Percentiles rank a stretch among this genome's conserved stretches.
Conservation (phyloP, 2,888 invertebrate genomes). For the Leucophora obtusa region DNA sequence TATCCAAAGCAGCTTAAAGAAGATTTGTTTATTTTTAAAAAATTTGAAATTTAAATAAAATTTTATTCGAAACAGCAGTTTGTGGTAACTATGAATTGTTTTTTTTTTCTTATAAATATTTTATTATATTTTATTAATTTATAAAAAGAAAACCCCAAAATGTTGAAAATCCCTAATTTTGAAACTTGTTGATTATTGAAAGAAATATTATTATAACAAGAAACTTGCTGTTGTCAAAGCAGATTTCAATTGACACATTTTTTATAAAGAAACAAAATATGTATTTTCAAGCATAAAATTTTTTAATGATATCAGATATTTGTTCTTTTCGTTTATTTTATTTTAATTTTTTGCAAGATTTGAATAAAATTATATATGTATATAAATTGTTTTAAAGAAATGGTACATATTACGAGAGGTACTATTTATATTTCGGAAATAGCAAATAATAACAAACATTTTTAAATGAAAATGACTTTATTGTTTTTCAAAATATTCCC, state of each 20-base stretch:
- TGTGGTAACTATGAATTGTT: constrained; percentile 47
- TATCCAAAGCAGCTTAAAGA: constrained; percentile 6
- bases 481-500: too few species aligned
- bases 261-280: constrained; percentile 9
- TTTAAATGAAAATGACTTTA: too few species aligned
- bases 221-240: constrained; percentile 43
- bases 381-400: not conserved
- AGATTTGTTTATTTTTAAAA: not conserved
- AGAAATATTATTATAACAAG: constrained; percentile 6
- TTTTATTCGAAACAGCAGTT: not conserved
- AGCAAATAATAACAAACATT: too few species aligned
- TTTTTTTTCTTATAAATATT: not conserved
- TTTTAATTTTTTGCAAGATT: not conserved
- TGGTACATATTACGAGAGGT: not conserved
- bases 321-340: not conserved
- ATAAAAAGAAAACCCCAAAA: constrained; percentile 32
- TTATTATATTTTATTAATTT: not conserved
- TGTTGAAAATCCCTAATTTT: constrained; percentile 33
- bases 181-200: constrained; percentile 32
- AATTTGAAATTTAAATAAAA: not conserved
- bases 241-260: constrained; percentile 33
- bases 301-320: constrained; percentile 7
- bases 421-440: too few species aligned
- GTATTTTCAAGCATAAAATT: constrained; percentile 36
- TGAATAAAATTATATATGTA: not conserved